Percentiles rank a stretch among this genome's conserved stretches.
Evolutionary conservation across 1,140 invertebrate species (phyloP).

Genomic region (Branchinecta lynchi): DNA sequence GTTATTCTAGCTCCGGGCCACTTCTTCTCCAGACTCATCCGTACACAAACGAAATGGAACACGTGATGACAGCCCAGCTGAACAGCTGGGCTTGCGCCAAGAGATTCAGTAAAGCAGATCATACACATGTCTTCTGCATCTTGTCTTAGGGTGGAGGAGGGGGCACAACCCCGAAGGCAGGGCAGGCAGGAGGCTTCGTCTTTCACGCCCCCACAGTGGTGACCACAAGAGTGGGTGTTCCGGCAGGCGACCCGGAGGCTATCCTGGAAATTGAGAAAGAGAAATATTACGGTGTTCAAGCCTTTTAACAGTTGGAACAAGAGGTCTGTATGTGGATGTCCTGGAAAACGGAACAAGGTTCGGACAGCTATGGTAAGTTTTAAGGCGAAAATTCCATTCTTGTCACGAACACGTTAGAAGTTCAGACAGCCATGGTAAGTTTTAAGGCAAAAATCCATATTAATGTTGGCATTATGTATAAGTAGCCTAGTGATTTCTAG

Average conservation of each 20-base stretch:
- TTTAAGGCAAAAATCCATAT: too few species aligned
- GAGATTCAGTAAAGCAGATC: constrained; percentile 94
- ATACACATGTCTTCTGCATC: constrained; percentile 99
- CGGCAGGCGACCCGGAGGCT: constrained; percentile 67
- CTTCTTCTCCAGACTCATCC: constrained; percentile 62
- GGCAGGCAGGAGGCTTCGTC: constrained; percentile 70
- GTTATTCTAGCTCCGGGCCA: constrained; percentile 93
- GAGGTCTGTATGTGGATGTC: too few species aligned
- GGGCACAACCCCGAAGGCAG: constrained; percentile 52
- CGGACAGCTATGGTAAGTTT: constrained; percentile 18
- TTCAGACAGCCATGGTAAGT: too few species aligned
- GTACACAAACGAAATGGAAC: constrained; percentile 85
- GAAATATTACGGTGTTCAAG: too few species aligned
- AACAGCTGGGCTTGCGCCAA: constrained; percentile 86
- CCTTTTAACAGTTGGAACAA: too few species aligned
- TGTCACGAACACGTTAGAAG: too few species aligned
- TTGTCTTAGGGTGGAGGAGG: constrained; percentile 45
- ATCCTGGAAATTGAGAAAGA: constrained; percentile 39
- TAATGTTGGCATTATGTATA: too few species aligned
- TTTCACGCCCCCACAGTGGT: constrained; percentile 76
- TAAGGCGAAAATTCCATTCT: too few species aligned
- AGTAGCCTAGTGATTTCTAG: too few species aligned
- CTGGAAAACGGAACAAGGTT: too few species aligned
- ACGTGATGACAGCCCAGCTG: constrained; percentile 87
- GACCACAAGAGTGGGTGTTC: constrained; percentile 69